Conservation (phyloP, 2,113 vertebrate genomes). For the Casuarius casuarius region DNA sequence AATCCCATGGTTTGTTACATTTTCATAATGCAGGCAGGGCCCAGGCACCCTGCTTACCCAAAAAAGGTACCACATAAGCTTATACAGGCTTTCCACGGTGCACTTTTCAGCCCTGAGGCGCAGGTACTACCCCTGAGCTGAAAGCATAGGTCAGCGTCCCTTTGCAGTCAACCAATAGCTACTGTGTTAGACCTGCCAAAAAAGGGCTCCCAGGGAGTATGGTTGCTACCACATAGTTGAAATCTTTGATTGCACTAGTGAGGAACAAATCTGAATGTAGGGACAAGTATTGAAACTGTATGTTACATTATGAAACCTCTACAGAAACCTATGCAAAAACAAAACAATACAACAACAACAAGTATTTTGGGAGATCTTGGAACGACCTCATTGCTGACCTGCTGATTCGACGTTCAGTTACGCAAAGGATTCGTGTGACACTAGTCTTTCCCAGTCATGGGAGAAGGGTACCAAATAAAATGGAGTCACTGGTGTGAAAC, state of each 20-base stretch:
- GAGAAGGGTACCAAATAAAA: constrained; percentile 54
- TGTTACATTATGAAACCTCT: neutral
- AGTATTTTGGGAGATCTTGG: neutral
- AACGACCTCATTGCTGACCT: constrained; percentile 41
- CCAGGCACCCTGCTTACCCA: neutral
- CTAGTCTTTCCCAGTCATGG: constrained; percentile 7
- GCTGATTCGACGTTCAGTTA: constrained; percentile 39
- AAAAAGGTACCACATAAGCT: neutral
- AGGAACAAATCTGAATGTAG: neutral
- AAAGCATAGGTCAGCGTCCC: neutral
- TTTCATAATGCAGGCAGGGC: neutral
- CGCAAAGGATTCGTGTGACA: constrained; percentile 17
- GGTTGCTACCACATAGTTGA: neutral
- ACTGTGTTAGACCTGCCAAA: neutral
- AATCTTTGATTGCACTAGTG: neutral
- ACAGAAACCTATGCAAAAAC: neutral
- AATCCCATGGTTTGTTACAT: neutral
- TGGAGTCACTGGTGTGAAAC: constrained; percentile 49
- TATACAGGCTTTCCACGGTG: neutral
- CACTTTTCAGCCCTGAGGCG: neutral
- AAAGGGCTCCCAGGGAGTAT: neutral
- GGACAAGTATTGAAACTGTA: neutral
- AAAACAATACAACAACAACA: constrained; percentile 24
- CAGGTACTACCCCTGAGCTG: neutral
- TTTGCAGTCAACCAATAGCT: neutral